Evolutionary conservation across 2,797 vertebrate genomes (phyloP), one percentile per base, ranked within the genome.

Genomic region (Enteromius trimaculatus): DNA sequence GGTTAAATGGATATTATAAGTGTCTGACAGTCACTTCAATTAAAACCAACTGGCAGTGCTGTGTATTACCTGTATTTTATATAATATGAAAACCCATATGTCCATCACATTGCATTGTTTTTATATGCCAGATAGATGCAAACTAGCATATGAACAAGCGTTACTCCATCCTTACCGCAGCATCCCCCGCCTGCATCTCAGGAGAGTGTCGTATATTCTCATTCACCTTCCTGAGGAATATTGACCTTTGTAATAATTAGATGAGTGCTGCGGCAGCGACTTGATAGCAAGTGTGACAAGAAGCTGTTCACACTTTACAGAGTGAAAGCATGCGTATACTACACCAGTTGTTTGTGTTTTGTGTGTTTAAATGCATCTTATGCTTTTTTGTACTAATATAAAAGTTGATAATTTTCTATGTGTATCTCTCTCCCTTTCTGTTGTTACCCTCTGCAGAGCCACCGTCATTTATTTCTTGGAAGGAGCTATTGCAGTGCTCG

Each of bases 211-310:
- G 86, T 81, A 68, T 86, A 84, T 84, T 86, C 75, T 77, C 53
- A 26, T 85, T 88, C 86, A 79, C 85, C 86, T 86, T 85, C 86
- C 83, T 81, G 79, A 79, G 68, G 82, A 86, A 86, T 81, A 87
- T 86, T 90, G 86, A 88, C 88, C 87, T 90, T 88, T 88, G 84
- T 85, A 87, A 88, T 87, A 89, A 89, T 88, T 85, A 79, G 85
- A 87, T 88, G 85, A 77, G 82, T 87, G 84, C 86, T 85, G 87
- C 86, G 31, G 85, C 85, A 49, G 86, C 62, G 81, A 85, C 74
- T 85, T 86, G 79, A 88, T 87, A 77, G 83, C 82, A 82, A 58
- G 44, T 14, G 75, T 64, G 72, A 79, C 34, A 79, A 79, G 74
- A 77, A 39, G 42, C 68, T 14, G 79, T 64, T 70, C 64, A 53